Conservation (phyloP, 2,113 vertebrate genomes). For the Turnix velox region DNA sequence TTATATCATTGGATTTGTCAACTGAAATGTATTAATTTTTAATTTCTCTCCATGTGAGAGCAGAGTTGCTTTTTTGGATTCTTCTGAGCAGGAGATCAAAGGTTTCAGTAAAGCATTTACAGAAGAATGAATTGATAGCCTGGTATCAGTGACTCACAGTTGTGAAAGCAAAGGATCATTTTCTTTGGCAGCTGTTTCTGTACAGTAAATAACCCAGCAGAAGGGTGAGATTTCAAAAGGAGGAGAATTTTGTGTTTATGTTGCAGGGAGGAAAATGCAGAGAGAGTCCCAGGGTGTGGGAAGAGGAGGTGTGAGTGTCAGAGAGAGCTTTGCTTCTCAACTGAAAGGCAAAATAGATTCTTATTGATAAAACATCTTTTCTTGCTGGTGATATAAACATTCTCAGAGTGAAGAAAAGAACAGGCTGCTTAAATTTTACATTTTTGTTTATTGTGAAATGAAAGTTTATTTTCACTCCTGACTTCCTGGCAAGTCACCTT, state of each 20-base stretch:
- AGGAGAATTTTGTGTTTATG: not conserved
- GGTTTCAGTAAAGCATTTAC: not conserved
- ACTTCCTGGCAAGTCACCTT: not conserved
- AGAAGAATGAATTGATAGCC: not conserved
- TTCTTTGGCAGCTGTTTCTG: constrained; percentile 40
- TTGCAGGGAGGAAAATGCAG: not conserved
- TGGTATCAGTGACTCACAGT: not conserved
- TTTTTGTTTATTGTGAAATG: not conserved
- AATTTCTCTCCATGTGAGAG: not conserved
- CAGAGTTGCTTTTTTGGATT: not conserved
- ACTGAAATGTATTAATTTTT: not conserved
- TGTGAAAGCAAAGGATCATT: constrained; percentile 15
- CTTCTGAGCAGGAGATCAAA: constrained; percentile 11
- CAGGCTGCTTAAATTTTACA: not conserved
- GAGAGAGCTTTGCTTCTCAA: not conserved
- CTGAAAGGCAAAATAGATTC: not conserved
- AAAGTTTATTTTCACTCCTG: not conserved
- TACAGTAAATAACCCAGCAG: not conserved
- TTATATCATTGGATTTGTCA: constrained; percentile 22
- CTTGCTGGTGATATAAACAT: not conserved
- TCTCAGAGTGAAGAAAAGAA: not conserved
- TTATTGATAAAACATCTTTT: not conserved
- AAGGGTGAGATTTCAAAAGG: not conserved
- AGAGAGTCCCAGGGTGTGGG: too few relatives aligned
- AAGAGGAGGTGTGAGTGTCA: too few relatives aligned